These are phyloP conservation scores for Coregonus suidteri DNA, from an alignment of 2,797 vertebrate genomes.

Conservation along the genomic window DNA sequence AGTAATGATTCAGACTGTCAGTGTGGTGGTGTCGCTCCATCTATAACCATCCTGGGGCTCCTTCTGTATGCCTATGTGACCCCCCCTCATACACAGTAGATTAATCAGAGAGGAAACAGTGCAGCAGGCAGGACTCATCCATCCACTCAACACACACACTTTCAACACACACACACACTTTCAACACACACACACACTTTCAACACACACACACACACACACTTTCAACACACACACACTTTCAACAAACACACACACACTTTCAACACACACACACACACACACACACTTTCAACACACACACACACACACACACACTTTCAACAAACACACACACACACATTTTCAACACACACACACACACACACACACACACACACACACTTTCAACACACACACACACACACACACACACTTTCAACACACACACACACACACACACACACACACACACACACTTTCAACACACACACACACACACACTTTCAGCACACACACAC, in stretches of 20 bases:
- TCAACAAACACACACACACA: too few species aligned
- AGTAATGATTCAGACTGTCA: constrained; percentile 94
- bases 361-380: too few species aligned
- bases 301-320: too few species aligned
- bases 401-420: constrained; percentile 29
- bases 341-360: not conserved
- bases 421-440: not conserved
- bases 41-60: constrained; percentile 89
- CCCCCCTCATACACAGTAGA: constrained; percentile 31
- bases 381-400: constrained; percentile 27
- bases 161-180: not conserved
- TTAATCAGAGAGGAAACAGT: constrained; percentile 67
- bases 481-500: not conserved
- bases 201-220: not conserved
- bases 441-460: not conserved
- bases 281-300: too few species aligned
- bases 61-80: constrained; percentile 63
- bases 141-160: constrained; percentile 59
- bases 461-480: too few species aligned
- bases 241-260: too few species aligned
- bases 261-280: too few species aligned
- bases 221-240: not conserved
- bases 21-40: constrained; percentile 90
- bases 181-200: not conserved
- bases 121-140: constrained; percentile 63